Evolutionary conservation across 1,140 invertebrate genomes (phyloP), one percentile per base, ranked within the genome.

Genomic region (Pygmarrhopalites habei): DNA sequence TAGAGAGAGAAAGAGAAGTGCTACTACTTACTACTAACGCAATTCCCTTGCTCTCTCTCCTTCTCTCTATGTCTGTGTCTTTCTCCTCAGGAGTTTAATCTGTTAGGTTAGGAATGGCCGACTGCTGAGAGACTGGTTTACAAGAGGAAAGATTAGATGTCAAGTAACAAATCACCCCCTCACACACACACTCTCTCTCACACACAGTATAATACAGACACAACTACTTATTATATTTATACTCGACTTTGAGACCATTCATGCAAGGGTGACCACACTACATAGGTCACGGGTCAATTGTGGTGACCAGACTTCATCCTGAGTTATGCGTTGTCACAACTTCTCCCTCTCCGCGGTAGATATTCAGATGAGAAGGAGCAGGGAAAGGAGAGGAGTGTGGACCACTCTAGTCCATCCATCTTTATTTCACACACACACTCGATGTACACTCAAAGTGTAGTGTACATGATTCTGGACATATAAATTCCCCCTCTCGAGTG

Each of bases 161-260:
- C 65, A 67, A 67, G 57, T 61, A 67, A 67, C 65, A 67, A 67
- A 62, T 67, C 60, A 62, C 47, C 49, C 53, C 62, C 53, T 41
- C 30, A n/a, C n/a, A n/a, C n/a, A n/a, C n/a, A n/a, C n/a, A n/a
- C n/a, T n/a, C n/a, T n/a, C n/a, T n/a, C n/a, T n/a, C n/a, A n/a
- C n/a, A n/a, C n/a, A n/a, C n/a, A n/a, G n/a, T n/a, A n/a, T n/a
- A n/a, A n/a, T n/a, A n/a, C n/a, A n/a, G n/a, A n/a, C 23, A 61
- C 35, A 61, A 53, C 47, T 61, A 61, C 49, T 61, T 61, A 53
- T 61, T 61, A 61, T 61, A 53, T 61, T 61, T 61, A 53, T 53
- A 61, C 35, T 7, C 10, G 17, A 17, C 10, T 10, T 39, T 39
- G 7, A 10, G 17, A 10, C 10, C 17, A 10, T 39, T 49, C 49